Evolutionary conservation across 2,888 invertebrate species (phyloP), one percentile per base, ranked within the genome.

Genomic region (Macropis europaea): DNA sequence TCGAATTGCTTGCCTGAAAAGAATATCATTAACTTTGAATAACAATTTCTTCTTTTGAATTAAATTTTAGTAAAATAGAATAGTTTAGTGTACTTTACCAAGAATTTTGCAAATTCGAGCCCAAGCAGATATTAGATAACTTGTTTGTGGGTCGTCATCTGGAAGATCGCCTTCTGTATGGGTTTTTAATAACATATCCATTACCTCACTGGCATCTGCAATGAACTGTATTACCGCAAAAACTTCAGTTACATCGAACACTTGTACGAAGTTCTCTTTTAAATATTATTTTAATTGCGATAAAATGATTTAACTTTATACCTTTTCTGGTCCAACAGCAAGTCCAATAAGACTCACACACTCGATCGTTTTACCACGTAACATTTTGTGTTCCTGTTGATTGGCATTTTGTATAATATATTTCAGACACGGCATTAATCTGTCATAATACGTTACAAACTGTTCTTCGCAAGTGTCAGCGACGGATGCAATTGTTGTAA

Each of bases 121-220:
- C 99, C 99, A 99, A 0, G 99, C 99, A 0, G 98, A 97, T 81
- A 99, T 99, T 90, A 99, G 94, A 91, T 98, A 99, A 9, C 97
- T 97, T 22, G 98, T 96, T 91, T 98, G 98, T 1, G 98, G 98
- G 91, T 99, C 99, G 87, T 99, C 99, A 72, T 97, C 97, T 0
- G 97, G 95, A 76, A 98, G 90, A 84, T 95, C 94, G 76, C 94
- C 95, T 84, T 96, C 96, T 5, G 95, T 94, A 89, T 98, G 97
- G 0, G 97, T 97, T 90, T 97, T 96, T 76, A 99, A 90, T 57
- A 99, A 91, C 91, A 99, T 93, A 84, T 97, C 96, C 99, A 99
- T 99, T 13, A 99, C 96, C 89, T 98, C 97, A 59, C 95, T 96
- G 0, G 98, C 99, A 90, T 99, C 99, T 3, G 92, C 90, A 89